Base-by-base conservation (phyloP, 2,888 invertebrate genomes). In the Drosophila acutilabella region DNA sequence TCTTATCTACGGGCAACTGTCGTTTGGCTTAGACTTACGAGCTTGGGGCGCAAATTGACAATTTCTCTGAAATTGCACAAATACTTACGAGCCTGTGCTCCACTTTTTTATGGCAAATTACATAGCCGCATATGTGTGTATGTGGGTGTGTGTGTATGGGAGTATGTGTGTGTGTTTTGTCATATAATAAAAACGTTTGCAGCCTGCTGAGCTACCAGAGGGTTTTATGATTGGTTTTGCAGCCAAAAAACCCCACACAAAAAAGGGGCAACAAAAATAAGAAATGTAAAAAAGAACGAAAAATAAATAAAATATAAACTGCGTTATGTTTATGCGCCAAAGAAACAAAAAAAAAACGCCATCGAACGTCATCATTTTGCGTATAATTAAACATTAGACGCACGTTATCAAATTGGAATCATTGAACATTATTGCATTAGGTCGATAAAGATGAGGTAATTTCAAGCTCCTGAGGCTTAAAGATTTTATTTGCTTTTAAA, bases 31-130 rank as follows among this genome's bases (percentile, higher is more conserved):
- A 83, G 87, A 86, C 84, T 81, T 86, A 74, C 74, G 79, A 81
- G 81, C 77, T 71, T 65, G 74, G 81, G 81, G 83, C 81, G 85
- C 88, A 84, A 88, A 84, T 84, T 84, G 84, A 82, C 84, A 84
- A 84, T 84, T 87, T 88, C 84, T 82, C 66, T 70, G 88, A 84
- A 84, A 84, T 84, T 87, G 83, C 83, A 81, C 85, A 87, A 87
- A 83, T 83, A 83, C 76, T 77, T 77, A 77, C 81, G 80, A 75
- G 81, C 64, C 77, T 71, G 57, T 69, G 81, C 88, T 81, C 79
- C 83, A 82, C 68, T 85, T 87, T 84, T 84, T 86, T 86, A 86
- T 88, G 88, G 88, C 86, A 85, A 85, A 85, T 85, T 88, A 85
- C 82, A 80, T 75, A 70, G 75, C 71, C 83, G 59, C 88, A 85